Percentiles rank a stretch among this genome's conserved stretches.
Conservation (phyloP, 2,888 invertebrate genomes). For the Brachycybe producta region DNA sequence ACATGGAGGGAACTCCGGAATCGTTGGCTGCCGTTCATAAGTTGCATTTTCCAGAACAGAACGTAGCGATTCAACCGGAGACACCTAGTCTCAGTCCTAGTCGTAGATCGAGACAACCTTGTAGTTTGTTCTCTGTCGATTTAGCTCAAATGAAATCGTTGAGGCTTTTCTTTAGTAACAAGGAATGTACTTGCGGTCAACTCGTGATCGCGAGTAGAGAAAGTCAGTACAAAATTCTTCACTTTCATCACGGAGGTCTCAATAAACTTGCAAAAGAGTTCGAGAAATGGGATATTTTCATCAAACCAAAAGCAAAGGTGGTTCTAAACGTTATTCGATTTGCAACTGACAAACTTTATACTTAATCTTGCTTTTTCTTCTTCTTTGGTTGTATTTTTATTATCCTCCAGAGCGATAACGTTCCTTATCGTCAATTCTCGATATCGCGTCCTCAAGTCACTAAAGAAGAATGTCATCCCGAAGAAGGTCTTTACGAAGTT, state of each 20-base stretch:
- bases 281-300: conserved; percentile 83
- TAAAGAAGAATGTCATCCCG: conserved; percentile 79
- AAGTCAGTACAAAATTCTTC: conserved; percentile 90
- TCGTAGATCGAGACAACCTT: conserved; percentile 28
- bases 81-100: conserved; percentile 14
- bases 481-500: conserved; percentile 77
- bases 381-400: no score
- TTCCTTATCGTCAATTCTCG: conserved; percentile 18
- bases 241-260: conserved; percentile 88
- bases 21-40: conserved; percentile 35
- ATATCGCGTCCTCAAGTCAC: conserved; percentile 61
- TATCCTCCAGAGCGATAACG: conserved; percentile 23
- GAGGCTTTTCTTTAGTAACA: conserved; percentile 80
- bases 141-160: conserved; percentile 76
- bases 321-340: neutral
- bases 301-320: conserved; percentile 36
- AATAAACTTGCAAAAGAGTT: conserved; percentile 82
- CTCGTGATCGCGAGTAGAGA: conserved; percentile 88
- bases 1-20: conserved; percentile 30
- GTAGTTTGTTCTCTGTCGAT: conserved; percentile 41
- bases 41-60: conserved; percentile 34
- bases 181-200: conserved; percentile 80
- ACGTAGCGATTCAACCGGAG: neutral
- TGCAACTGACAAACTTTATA: neutral
- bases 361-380: neutral